These are phyloP conservation scores for Metopia argyrocephala DNA, from an alignment of 2,888 invertebrate species.

Conservation along the genomic window DNA sequence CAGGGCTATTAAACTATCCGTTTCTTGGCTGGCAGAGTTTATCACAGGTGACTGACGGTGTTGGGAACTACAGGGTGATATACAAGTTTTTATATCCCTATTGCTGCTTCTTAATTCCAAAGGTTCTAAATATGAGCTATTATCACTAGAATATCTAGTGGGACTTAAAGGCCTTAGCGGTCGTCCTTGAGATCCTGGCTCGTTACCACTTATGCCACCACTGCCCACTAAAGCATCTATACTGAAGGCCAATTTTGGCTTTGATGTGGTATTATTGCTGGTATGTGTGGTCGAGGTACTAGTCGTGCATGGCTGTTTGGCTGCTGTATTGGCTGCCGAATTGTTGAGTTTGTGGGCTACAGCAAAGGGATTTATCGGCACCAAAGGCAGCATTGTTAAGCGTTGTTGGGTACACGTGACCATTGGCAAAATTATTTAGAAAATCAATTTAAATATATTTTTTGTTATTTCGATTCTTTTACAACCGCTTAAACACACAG, in stretches of 20 bases:
- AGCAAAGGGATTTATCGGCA: conserved; percentile 81
- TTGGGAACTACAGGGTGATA: conserved; percentile 37
- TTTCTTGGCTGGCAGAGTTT: conserved; percentile 36
- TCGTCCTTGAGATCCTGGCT: conserved; percentile 3
- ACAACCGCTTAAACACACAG: conserved; percentile 7
- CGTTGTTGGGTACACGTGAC: conserved; percentile 78
- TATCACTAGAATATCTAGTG: conserved; percentile 2
- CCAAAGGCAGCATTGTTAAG: conserved; percentile 92
- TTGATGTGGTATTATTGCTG: conserved; percentile 72
- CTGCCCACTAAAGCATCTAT: conserved; percentile 86
- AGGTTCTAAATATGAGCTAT: conserved; percentile 61
- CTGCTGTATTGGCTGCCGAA: conserved; percentile 68
- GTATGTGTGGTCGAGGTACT: conserved; percentile 51
- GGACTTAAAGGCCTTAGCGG: conserved; percentile 14
- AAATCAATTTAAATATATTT: conserved; percentile 9
- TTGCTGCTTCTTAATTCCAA: conserved; percentile 69
- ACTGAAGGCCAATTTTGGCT: conserved; percentile 96
- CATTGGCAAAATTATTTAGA: conserved; percentile 72
- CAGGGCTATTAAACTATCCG: conserved; percentile 56
- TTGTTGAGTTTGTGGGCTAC: conserved; percentile 68
- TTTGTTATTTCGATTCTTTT: background rate
- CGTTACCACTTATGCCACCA: conserved; percentile 26
- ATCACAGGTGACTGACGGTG: conserved; percentile 58
- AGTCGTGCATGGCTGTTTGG: conserved; percentile 29
- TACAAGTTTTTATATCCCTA: conserved; percentile 48